Percentiles rank a stretch among this genome's conserved stretches.
These are phyloP conservation scores for Oegoconia quadripuncta DNA, from an alignment of 2,888 invertebrate genomes.

Conservation along the genomic window DNA sequence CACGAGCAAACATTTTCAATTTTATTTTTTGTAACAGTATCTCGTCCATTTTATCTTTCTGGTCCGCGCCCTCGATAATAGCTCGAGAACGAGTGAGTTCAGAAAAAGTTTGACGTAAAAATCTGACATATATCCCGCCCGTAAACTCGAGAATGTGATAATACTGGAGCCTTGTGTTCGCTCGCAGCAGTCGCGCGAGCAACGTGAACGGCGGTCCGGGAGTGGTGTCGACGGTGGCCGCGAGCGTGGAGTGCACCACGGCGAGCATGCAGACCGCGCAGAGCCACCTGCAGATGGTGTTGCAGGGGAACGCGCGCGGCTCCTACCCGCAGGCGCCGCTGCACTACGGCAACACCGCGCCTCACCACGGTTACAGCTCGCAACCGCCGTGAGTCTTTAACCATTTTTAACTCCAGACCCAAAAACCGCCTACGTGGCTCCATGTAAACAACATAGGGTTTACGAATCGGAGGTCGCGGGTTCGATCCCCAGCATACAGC, in stretches of 20 bases:
- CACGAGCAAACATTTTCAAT: no score
- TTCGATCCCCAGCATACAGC: no score
- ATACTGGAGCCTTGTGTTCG: background rate
- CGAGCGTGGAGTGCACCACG: constrained; percentile 16
- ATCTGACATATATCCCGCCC: background rate
- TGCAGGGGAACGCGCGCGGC: constrained; percentile 57
- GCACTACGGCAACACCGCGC: constrained; percentile 46
- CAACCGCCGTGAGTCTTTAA: constrained; percentile 45
- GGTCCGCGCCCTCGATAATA: no score
- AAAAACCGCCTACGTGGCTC: no score
- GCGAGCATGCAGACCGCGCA: constrained; percentile 26
- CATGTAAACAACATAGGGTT: no score
- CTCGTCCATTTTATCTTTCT: no score
- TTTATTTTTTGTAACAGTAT: no score
- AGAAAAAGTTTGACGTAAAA: no score
- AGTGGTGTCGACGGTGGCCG: constrained; percentile 22
- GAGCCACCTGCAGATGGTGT: constrained; percentile 71
- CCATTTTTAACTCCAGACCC: no score
- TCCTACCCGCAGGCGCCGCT: constrained; percentile 40
- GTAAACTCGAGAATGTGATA: background rate
- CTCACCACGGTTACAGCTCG: constrained; percentile 42
- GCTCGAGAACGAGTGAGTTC: no score
- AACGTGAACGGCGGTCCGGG: constrained; percentile 51
- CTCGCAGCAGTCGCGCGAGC: constrained; percentile 40
- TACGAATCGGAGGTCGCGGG: no score